Percentiles rank a stretch among this genome's conserved stretches.
phyloP scores from a whole-genome alignment of 2,888 invertebrate species.

The Lissocephala sabroskyi region DNA sequence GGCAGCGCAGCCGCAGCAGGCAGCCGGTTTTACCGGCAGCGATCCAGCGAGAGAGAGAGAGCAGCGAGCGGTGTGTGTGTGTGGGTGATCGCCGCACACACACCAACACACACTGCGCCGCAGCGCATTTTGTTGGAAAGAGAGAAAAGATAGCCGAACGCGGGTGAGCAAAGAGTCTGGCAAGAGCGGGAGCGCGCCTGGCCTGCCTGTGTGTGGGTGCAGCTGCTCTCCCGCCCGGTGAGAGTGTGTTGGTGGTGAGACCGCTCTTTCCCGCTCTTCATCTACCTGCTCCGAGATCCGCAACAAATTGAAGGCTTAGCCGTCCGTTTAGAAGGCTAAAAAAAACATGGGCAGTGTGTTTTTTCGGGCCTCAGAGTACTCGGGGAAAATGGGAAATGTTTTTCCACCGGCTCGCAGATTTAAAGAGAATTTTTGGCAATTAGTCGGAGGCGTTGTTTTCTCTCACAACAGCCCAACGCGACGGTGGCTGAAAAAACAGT shows the following conservation, averaged over 20 bases:
- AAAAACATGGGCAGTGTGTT: constrained; percentile 6
- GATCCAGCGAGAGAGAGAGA: constrained; percentile 4
- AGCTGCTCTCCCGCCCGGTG: background rate
- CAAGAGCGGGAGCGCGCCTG: constrained; percentile 3
- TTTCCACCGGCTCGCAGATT: background rate
- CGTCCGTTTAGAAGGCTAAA: no score
- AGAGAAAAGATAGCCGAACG: constrained; percentile 22
- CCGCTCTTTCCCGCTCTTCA: constrained; percentile 9
- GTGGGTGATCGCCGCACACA: constrained; percentile 47
- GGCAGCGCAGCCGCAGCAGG: background rate
- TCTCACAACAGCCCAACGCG: no score
- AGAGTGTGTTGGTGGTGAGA: constrained; percentile 34
- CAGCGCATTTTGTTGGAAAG: constrained; percentile 35
- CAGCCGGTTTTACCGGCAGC: constrained; percentile 23
- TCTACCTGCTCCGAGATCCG: constrained; percentile 32
- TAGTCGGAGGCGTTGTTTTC: constrained; percentile 34
- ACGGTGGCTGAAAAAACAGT: no score
- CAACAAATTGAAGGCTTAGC: constrained; percentile 12
- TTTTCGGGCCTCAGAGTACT: constrained; percentile 16
- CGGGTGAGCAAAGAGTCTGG: background rate
- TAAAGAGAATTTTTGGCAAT: constrained; percentile 46
- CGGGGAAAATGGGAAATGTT: background rate
- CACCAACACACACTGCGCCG: constrained; percentile 25
- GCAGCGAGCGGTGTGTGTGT: constrained; percentile 13
- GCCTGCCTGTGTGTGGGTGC: constrained; percentile 26